Conservation (phyloP, 2,888 invertebrate species). For the Pasiphila rectangulata region DNA sequence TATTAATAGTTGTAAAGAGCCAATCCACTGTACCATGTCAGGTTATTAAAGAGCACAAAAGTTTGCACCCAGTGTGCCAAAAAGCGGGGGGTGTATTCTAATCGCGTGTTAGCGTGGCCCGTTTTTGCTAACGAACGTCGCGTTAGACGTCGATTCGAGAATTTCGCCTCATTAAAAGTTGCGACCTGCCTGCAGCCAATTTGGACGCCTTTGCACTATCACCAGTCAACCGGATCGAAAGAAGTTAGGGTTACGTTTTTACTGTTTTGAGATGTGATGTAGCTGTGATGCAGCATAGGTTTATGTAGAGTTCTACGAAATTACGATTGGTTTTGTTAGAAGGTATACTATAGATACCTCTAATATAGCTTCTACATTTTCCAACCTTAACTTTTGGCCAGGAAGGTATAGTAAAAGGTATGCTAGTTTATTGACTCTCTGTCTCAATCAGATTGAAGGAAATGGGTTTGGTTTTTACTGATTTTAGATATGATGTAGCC, state of each 20-base stretch:
- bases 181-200: conserved; percentile 78
- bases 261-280: conserved; percentile 9
- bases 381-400: too few species aligned
- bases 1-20: too few species aligned
- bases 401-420: too few species aligned
- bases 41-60: too few species aligned
- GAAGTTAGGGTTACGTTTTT: conserved; percentile 14
- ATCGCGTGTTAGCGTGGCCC: conserved; percentile 78
- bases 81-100: conserved; percentile 70
- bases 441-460: too few species aligned
- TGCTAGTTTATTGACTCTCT: too few species aligned
- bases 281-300: not conserved
- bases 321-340: not conserved
- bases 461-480: too few species aligned
- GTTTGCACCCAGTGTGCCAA: conserved; percentile 51
- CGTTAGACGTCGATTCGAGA: conserved; percentile 74
- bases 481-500: too few species aligned
- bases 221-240: conserved; percentile 34
- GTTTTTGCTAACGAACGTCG: conserved; percentile 81
- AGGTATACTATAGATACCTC: too few species aligned
- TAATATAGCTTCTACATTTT: too few species aligned
- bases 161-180: conserved; percentile 81
- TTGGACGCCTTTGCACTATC: conserved; percentile 70
- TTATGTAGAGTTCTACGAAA: not conserved
- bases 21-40: too few species aligned